phyloP scores from a whole-genome alignment of 2,113 vertebrate species.

The Numida meleagris region DNA sequence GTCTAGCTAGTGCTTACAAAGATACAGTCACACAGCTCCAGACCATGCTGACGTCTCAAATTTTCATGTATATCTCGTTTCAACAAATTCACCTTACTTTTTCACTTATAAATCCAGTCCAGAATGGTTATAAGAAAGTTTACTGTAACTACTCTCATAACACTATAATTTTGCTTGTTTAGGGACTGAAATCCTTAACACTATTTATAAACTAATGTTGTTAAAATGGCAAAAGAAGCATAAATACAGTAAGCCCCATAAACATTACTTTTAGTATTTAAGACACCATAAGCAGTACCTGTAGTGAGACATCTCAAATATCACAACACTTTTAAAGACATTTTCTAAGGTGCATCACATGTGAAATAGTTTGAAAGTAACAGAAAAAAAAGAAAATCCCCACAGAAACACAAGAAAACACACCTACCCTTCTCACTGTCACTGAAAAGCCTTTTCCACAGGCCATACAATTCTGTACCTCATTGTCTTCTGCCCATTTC shows the following conservation, averaged over 20 bases:
- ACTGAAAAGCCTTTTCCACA: conserved; percentile 95
- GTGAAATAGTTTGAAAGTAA: not conserved
- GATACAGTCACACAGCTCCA: not conserved
- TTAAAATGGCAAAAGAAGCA: not conserved
- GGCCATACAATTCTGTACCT: conserved; percentile 97
- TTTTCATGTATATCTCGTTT: not conserved
- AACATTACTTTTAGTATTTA: not conserved
- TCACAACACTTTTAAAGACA: not conserved
- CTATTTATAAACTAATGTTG: not conserved
- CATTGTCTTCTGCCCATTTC: conserved; percentile 97
- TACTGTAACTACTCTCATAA: not conserved
- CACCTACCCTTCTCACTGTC: conserved; percentile 91
- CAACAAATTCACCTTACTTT: not conserved
- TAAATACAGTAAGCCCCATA: not conserved
- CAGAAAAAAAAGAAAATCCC: not conserved
- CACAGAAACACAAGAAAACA: not conserved
- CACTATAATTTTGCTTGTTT: not conserved
- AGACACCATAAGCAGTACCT: not conserved
- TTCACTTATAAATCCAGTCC: not conserved
- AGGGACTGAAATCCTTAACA: not conserved
- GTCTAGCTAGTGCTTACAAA: not conserved
- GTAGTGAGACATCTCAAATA: not conserved
- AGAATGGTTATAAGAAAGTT: not conserved
- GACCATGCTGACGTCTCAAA: not conserved
- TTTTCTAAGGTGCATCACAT: not conserved